These are phyloP conservation scores for Agriotes lineatus DNA, from an alignment of 2,888 invertebrate genomes.

Conservation along the genomic window DNA sequence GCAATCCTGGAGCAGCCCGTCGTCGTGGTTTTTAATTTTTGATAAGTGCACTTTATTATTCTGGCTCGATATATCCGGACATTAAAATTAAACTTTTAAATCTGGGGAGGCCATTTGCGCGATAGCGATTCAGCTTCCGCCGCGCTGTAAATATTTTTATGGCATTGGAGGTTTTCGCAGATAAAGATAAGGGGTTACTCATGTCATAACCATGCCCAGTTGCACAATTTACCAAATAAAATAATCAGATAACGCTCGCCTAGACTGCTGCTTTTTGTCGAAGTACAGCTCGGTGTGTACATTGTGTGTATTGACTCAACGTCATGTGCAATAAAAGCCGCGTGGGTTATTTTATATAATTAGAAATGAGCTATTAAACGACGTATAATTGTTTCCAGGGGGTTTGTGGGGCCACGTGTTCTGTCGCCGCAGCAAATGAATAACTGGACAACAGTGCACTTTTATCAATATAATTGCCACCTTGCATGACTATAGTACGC, in stretches of 20 bases:
- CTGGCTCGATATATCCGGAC: constrained; percentile 49
- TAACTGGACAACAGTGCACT: no score
- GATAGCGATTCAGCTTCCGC: constrained; percentile 48
- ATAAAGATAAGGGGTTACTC: constrained; percentile 42
- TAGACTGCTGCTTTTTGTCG: constrained; percentile 7
- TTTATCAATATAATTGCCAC: no score
- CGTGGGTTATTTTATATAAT: constrained; percentile 10
- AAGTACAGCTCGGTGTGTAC: background rate
- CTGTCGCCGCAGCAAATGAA: no score
- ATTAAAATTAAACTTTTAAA: constrained; percentile 56
- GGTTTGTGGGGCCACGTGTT: no score
- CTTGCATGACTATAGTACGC: no score
- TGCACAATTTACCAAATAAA: constrained; percentile 40
- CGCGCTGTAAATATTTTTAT: constrained; percentile 53
- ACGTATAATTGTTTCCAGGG: background rate
- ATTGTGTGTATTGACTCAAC: background rate
- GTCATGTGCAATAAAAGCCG: constrained; percentile 9
- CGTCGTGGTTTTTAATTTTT: constrained; percentile 52
- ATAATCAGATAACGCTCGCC: constrained; percentile 25
- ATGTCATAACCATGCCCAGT: constrained; percentile 33
- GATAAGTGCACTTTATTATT: constrained; percentile 53
- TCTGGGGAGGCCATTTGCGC: constrained; percentile 49
- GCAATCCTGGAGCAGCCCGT: constrained; percentile 45
- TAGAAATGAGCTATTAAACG: constrained; percentile 2
- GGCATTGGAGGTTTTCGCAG: constrained; percentile 46